phyloP scores from a whole-genome alignment of 2,888 invertebrate species.

The Thera britannica region DNA sequence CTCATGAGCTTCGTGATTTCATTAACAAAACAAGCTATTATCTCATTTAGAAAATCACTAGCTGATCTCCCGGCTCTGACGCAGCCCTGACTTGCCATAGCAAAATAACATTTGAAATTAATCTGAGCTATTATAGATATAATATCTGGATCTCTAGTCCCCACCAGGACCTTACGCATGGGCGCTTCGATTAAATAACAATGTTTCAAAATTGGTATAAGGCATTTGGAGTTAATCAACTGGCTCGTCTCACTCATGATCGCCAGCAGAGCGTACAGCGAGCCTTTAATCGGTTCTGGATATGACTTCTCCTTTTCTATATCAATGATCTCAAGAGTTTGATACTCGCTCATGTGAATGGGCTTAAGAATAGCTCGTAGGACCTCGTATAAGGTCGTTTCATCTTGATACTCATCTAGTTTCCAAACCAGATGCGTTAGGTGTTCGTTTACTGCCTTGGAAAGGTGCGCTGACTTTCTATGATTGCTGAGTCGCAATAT shows the following conservation, averaged over 20 bases:
- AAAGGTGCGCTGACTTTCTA: neutral
- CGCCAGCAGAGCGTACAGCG: neutral
- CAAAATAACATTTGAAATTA: neutral
- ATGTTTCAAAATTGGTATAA: neutral
- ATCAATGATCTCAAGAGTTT: neutral
- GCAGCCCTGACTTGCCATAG: neutral
- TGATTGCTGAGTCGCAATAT: neutral
- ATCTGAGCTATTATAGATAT: neutral
- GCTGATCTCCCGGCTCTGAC: neutral
- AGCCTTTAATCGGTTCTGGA: neutral
- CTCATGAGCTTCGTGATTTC: neutral
- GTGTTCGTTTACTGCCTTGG: neutral
- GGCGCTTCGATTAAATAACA: neutral
- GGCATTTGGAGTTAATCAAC: neutral
- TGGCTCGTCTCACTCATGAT: neutral
- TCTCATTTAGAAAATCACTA: neutral
- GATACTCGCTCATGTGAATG: neutral
- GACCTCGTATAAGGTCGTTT: neutral
- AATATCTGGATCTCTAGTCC: neutral
- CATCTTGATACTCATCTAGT: neutral
- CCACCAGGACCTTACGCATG: neutral
- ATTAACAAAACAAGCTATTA: neutral
- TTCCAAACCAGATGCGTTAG: neutral
- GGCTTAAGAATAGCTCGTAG: neutral
- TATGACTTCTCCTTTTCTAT: neutral